These are phyloP conservation scores for Aspidiotus rigidus DNA, from an alignment of 2,888 invertebrate species.

Conservation along the genomic window DNA sequence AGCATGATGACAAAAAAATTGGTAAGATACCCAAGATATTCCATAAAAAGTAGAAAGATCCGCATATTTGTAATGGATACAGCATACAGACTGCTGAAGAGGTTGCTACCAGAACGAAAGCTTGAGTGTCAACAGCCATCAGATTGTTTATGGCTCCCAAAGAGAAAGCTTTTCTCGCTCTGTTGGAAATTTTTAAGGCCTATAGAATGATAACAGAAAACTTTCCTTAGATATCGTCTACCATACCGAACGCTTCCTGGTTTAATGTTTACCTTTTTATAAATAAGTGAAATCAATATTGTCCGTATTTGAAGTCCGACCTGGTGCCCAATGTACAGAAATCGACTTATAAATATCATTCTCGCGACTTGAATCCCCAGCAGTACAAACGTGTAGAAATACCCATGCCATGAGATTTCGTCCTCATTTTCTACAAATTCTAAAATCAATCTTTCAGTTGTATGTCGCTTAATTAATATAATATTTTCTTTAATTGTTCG, in stretches of 20 bases:
- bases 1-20: too few relatives aligned
- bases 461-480: too few relatives aligned
- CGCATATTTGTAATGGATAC: constrained; percentile 48
- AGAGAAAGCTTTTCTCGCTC: constrained; percentile 44
- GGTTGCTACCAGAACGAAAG: constrained; percentile 45
- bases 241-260: too few relatives aligned
- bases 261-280: constrained; percentile 44
- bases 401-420: constrained; percentile 49
- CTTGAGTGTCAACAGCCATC: constrained; percentile 48
- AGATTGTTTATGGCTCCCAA: constrained; percentile 48
- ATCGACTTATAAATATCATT: constrained; percentile 49
- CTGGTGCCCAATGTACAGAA: constrained; percentile 49
- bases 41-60: constrained; percentile 49
- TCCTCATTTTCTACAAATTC: constrained; percentile 39
- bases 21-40: constrained; percentile 41
- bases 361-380: constrained; percentile 47
- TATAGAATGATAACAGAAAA: constrained; percentile 25
- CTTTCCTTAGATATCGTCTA: too few relatives aligned
- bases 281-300: constrained; percentile 49
- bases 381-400: constrained; percentile 48
- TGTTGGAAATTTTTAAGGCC: constrained; percentile 43
- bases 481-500: too few relatives aligned
- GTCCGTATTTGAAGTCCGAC: constrained; percentile 51
- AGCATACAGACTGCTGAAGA: constrained; percentile 48
- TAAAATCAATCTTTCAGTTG: too few relatives aligned